phyloP scores from a whole-genome alignment of 2,797 vertebrate species.

The Labroides dimidiatus region DNA sequence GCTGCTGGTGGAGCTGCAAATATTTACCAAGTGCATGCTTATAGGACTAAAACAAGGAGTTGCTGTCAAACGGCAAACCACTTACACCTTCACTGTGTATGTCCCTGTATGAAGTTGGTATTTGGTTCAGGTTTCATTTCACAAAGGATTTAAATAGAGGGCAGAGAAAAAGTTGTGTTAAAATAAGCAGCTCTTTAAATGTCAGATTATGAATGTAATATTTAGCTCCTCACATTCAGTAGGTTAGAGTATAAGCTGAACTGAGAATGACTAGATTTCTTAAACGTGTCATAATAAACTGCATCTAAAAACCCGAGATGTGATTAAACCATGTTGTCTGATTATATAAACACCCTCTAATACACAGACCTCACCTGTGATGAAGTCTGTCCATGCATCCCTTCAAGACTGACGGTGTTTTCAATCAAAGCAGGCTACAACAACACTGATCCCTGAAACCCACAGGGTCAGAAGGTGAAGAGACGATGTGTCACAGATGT shows the following conservation, averaged over 20 bases:
- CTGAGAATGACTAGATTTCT: not conserved
- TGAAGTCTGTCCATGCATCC: no score
- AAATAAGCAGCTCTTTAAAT: not conserved
- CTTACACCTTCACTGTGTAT: not conserved
- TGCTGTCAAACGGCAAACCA: not conserved
- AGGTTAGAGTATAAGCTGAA: not conserved
- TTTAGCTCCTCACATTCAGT: not conserved
- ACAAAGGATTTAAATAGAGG: not conserved
- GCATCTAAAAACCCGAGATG: not conserved
- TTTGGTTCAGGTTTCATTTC: not conserved
- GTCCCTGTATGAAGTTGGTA: not conserved
- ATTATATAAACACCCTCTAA: not conserved
- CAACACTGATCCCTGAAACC: constrained; percentile 22
- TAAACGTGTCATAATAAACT: not conserved
- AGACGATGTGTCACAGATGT: constrained; percentile 35
- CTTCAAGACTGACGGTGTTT: not conserved
- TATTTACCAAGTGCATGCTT: not conserved
- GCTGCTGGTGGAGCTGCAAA: not conserved
- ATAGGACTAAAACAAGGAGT: not conserved
- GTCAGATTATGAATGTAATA: not conserved
- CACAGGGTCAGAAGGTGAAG: constrained; percentile 35
- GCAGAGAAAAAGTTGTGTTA: not conserved
- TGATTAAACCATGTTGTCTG: not conserved
- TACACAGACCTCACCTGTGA: not conserved
- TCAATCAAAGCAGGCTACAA: constrained; percentile 15